phyloP scores from a whole-genome alignment of 2,113 vertebrate species.

The Amphilophus citrinellus region DNA sequence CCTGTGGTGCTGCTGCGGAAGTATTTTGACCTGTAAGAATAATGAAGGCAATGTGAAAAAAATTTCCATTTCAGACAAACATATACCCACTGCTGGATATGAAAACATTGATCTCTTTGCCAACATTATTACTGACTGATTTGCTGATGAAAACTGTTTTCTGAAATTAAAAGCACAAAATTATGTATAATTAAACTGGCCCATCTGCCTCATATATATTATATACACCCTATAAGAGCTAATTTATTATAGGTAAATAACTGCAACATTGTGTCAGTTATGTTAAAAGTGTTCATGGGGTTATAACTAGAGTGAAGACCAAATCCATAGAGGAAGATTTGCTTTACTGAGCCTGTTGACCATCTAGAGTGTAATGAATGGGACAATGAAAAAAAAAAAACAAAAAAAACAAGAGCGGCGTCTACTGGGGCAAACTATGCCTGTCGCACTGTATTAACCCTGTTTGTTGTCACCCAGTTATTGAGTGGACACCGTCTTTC shows the following conservation, averaged over 20 bases:
- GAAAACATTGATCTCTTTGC: background rate
- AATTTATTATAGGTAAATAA: too few species aligned
- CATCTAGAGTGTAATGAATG: background rate
- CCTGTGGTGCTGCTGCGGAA: constrained; percentile 80
- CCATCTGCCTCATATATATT: background rate
- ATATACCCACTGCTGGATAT: too few species aligned
- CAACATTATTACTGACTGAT: background rate
- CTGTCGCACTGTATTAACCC: too few species aligned
- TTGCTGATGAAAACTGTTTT: background rate
- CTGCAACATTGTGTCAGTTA: too few species aligned
- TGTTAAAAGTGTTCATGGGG: too few species aligned
- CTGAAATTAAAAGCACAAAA: too few species aligned
- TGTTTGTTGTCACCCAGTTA: too few species aligned
- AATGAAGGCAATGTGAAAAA: background rate
- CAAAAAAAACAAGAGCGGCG: too few species aligned
- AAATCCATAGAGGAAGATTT: background rate
- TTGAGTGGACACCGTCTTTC: too few species aligned
- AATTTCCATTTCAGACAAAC: background rate
- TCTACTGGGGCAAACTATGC: too few species aligned
- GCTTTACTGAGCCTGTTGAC: background rate
- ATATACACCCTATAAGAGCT: too few species aligned
- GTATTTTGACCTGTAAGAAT: constrained; percentile 80
- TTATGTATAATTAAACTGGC: too few species aligned
- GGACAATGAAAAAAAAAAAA: background rate
- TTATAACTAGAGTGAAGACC: background rate